Evolutionary conservation across 2,797 vertebrate species (phyloP).

Genomic region (Ciconia nigra): DNA sequence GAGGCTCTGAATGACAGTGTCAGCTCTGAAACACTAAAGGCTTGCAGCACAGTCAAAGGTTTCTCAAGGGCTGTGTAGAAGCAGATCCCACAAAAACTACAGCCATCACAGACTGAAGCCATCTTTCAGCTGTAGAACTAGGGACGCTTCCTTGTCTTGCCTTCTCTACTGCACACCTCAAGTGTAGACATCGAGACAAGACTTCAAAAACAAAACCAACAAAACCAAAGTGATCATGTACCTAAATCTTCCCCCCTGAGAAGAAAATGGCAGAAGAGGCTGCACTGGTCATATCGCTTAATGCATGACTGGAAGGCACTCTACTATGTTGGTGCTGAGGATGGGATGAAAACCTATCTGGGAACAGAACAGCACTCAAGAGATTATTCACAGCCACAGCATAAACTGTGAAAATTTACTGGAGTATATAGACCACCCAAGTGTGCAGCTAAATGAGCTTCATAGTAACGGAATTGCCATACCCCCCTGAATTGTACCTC

Average conservation of each 20-base stretch:
- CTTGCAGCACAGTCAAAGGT: not conserved
- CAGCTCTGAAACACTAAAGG: not conserved
- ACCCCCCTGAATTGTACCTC: not conserved
- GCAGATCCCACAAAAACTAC: not conserved
- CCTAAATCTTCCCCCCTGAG: not conserved
- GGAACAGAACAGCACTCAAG: not conserved
- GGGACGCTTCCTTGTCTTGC: fast-evolving
- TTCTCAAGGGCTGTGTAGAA: not conserved
- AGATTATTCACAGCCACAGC: constrained; percentile 26
- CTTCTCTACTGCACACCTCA: not conserved
- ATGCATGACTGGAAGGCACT: not conserved
- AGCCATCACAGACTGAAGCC: not conserved
- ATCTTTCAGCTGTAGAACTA: not conserved
- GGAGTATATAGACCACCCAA: constrained; percentile 33
- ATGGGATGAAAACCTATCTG: not conserved
- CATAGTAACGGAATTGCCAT: constrained; percentile 33
- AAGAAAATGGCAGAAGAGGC: not conserved
- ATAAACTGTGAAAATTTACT: constrained; percentile 51
- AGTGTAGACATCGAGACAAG: not conserved
- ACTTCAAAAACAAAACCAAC: not conserved
- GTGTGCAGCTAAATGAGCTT: constrained; percentile 43
- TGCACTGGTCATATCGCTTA: not conserved
- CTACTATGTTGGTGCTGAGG: not conserved
- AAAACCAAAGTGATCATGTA: not conserved
- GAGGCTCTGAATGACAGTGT: not conserved